These are phyloP conservation scores for Pantelozetes paolii DNA, from an alignment of 2,888 invertebrate species.

Conservation along the genomic window DNA sequence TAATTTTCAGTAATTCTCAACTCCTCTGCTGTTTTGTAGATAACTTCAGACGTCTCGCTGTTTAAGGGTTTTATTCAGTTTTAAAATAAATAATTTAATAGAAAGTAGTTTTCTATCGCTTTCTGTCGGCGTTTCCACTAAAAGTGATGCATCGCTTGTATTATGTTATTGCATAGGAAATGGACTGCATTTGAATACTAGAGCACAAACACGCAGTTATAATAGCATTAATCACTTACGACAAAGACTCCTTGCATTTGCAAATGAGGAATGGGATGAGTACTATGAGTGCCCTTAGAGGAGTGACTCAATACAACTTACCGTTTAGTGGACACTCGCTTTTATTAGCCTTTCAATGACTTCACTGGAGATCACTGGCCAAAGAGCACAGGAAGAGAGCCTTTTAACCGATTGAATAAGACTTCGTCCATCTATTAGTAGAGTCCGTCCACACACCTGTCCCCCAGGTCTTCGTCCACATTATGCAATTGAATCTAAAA, in stretches of 20 bases:
- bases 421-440: not conserved
- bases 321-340: slow-evolving; percentile 20
- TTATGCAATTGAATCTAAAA: slow-evolving; percentile 12
- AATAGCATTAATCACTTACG: slow-evolving; percentile 30
- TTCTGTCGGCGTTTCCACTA: slow-evolving; percentile 11
- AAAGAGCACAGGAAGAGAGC: slow-evolving; percentile 19
- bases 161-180: slow-evolving; percentile 10
- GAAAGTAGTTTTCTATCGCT: slow-evolving; percentile 27
- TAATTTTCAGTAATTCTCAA: not conserved
- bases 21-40: not conserved
- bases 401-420: slow-evolving; percentile 31
- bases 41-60: slow-evolving; percentile 22
- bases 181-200: not conserved
- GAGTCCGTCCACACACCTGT: slow-evolving; percentile 26
- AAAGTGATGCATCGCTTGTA: slow-evolving; percentile 30
- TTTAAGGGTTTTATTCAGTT: slow-evolving; percentile 24
- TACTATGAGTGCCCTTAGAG: not conserved
- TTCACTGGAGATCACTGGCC: slow-evolving; percentile 20
- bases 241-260: slow-evolving; percentile 12
- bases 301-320: slow-evolving; percentile 9
- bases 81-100: slow-evolving; percentile 25
- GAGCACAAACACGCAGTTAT: slow-evolving; percentile 13
- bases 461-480: slow-evolving; percentile 5
- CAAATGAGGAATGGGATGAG: slow-evolving; percentile 21
- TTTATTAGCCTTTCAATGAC: slow-evolving; percentile 31